A percentile compares a stretch with the other conserved stretches of the same genome.
Conservation (phyloP, 2,888 invertebrate genomes). For the Sphecodes monilicornis region DNA sequence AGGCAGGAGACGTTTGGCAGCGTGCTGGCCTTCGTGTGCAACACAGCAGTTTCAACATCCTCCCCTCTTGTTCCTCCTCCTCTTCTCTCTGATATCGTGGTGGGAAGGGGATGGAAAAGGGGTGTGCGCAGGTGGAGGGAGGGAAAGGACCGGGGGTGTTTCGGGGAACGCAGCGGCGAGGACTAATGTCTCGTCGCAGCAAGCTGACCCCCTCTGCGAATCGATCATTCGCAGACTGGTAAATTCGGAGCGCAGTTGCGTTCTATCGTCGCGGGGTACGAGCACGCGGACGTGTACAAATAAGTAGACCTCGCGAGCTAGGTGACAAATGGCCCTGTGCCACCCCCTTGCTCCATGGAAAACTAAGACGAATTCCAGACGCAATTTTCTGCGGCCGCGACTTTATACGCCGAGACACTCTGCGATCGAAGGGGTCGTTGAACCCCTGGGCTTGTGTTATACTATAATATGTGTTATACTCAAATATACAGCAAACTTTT, state of each 20-base stretch:
- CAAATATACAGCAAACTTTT: neutral
- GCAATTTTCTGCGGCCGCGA: neutral
- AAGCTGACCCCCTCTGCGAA: constrained; percentile 69
- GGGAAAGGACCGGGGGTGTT: neutral
- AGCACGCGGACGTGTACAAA: constrained; percentile 43
- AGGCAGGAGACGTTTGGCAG: constrained; percentile 39
- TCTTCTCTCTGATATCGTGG: neutral
- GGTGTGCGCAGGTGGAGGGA: neutral
- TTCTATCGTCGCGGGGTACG: constrained; percentile 47
- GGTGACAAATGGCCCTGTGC: constrained; percentile 39
- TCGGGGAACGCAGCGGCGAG: constrained; percentile 36
- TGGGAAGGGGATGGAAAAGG: neutral
- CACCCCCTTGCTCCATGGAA: constrained; percentile 32
- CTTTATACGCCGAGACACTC: neutral
- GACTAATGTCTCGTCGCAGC: constrained; percentile 72
- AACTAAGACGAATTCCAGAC: constrained; percentile 44
- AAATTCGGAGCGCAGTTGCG: constrained; percentile 44
- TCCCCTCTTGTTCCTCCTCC: neutral
- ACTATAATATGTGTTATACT: no score
- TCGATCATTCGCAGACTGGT: constrained; percentile 69
- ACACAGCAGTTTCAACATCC: constrained; percentile 34
- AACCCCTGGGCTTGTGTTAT: neutral
- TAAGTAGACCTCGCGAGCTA: constrained; percentile 25
- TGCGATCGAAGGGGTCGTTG: neutral
- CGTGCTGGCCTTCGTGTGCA: constrained; percentile 25